Evolutionary conservation across 2,113 vertebrate species (phyloP), one percentile per base, ranked within the genome.

Genomic region (Myotis brandtii): DNA sequence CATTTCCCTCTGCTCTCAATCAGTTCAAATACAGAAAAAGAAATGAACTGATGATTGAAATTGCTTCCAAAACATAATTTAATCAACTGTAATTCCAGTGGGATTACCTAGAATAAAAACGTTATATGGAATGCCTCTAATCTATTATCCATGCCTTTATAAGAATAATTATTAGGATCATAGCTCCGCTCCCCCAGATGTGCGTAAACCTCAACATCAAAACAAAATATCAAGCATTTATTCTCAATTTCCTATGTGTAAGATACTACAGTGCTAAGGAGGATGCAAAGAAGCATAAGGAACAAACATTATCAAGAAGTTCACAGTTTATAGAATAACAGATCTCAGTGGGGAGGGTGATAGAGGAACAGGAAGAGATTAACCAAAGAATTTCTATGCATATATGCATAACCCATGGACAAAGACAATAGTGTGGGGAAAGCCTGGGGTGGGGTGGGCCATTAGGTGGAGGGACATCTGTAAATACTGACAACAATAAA

Each of bases 21-120:
- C 46, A 82, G 62, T 8, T 66, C 27, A 89, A 92, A 80, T 34
- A 92, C 3, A 87, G n/a, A 77, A 85, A 81, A 84, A 88, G 59
- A 23, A 96, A 67, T 81, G 30, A 50, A 48, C 14, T 64, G 14
- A 37, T 81, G 67, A 40, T 25, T 64, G 27, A 80, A 93, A 94
- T 8, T 69, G 34, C 9, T 75, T 69, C 50, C 14, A 18, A 95
- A 96, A 86, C 81, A 64, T 25, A 73, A 93, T 59, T 66, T 77
- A 66, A 75, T 59, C 34, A 92, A 40, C 9, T 52, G 6, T 20
- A 82, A 96, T 69, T 62, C 14, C 17, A 86, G 62, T 86, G 43
- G 30, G 27, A 83, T 83, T 96, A 89, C 27, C 9, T 46, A 86
- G 52, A 85, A 76, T 89, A 91, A 73, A 90, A 88, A 82, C 43